A percentile compares a stretch with the other conserved stretches of the same genome.
These are phyloP conservation scores for Gonocerus acuteangulatus DNA, from an alignment of 2,888 invertebrate genomes.

Conservation along the genomic window DNA sequence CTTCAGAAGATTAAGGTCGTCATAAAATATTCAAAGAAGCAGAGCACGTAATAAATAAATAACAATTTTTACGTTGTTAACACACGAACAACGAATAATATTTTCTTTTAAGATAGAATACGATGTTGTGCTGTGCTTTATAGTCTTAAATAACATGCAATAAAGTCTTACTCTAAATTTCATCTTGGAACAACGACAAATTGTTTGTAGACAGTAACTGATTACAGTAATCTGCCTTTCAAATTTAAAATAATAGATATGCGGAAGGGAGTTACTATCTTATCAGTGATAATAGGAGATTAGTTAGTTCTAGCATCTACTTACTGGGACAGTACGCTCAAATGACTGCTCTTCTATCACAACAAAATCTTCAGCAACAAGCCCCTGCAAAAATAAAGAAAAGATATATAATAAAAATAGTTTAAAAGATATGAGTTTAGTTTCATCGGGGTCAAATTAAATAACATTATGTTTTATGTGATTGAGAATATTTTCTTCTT, in stretches of 20 bases:
- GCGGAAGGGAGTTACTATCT: neutral
- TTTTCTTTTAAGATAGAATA: too few species aligned
- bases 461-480: neutral
- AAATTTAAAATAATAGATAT: neutral
- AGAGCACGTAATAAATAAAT: too few species aligned
- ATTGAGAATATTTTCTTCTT: neutral
- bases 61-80: too few species aligned
- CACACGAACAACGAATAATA: too few species aligned
- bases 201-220: too few species aligned
- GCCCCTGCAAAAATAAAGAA: neutral
- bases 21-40: too few species aligned
- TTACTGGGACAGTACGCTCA: neutral
- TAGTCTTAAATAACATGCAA: too few species aligned
- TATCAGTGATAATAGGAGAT: neutral
- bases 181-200: too few species aligned
- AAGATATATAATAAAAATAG: neutral
- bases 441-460: neutral
- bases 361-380: neutral
- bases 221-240: too few species aligned
- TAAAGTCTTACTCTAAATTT: too few species aligned
- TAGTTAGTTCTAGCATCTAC: neutral
- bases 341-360: neutral
- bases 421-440: neutral
- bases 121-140: too few species aligned
- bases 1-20: too few species aligned